phyloP scores from a whole-genome alignment of 2,113 vertebrate genomes.

The Clarias gariepinus region DNA sequence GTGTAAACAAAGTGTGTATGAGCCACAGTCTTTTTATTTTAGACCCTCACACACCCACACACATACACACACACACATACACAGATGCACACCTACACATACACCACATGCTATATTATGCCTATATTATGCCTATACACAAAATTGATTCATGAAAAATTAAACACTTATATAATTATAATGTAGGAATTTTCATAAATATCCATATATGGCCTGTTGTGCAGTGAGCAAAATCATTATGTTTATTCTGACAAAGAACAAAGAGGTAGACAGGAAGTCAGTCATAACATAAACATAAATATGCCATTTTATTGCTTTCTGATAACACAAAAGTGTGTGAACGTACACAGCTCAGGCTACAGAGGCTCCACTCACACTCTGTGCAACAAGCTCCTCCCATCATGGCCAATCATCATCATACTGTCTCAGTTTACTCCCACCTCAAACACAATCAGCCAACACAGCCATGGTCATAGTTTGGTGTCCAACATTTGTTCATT shows the following conservation, averaged over 20 bases:
- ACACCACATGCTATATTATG: background rate
- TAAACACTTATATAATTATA: background rate
- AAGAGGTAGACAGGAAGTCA: background rate
- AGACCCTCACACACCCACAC: background rate
- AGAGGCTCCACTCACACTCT: background rate
- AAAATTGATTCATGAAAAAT: background rate
- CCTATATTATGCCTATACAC: background rate
- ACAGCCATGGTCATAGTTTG: no score
- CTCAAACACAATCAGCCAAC: background rate
- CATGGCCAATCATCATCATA: background rate
- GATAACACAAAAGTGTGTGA: slow-evolving; percentile 13
- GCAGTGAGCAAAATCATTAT: background rate
- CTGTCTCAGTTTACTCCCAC: background rate
- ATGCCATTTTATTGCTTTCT: background rate
- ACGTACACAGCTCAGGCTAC: background rate
- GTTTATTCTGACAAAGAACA: background rate
- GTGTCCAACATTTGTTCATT: background rate
- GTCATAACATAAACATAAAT: slow-evolving; percentile 21
- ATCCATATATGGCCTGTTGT: background rate
- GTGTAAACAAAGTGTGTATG: slow-evolving; percentile 44
- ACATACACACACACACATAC: slow-evolving; percentile 8
- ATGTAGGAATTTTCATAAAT: background rate
- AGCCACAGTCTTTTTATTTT: background rate
- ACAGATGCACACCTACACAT: background rate
- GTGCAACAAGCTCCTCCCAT: background rate